phyloP scores from a whole-genome alignment of 2,113 vertebrate genomes.

The Aythya baeri region DNA sequence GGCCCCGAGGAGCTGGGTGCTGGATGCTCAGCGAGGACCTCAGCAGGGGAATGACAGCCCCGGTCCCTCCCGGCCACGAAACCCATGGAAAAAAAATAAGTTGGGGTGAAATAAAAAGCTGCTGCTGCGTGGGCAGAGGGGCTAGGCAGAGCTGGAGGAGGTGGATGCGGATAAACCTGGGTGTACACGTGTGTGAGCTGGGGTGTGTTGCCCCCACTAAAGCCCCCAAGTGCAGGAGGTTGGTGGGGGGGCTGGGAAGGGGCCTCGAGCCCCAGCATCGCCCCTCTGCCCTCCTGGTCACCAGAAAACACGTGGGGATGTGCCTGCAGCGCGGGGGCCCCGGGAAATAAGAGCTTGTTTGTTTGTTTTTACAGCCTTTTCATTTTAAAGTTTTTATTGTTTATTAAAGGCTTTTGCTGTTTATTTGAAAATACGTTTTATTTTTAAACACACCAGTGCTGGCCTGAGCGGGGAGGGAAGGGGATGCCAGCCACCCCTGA shows the following conservation, averaged over 20 bases:
- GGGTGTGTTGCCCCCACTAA: rapidly evolving
- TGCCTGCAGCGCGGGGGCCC: not conserved
- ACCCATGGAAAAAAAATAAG: not conserved
- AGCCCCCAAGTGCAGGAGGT: not conserved
- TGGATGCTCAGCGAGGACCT: rapidly evolving
- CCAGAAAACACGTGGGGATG: not conserved
- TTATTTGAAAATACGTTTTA: not conserved
- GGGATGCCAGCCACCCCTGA: rapidly evolving
- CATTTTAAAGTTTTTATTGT: not conserved
- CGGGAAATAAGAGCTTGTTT: not conserved
- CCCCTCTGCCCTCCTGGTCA: not conserved
- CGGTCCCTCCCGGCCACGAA: not conserved
- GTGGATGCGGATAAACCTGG: not conserved
- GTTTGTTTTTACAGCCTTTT: not conserved
- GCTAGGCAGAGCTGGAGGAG: not conserved
- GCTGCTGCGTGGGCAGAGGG: not conserved
- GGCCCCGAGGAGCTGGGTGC: rapidly evolving
- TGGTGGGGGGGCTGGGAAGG: not conserved
- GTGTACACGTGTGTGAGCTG: rapidly evolving
- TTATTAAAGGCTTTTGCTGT: too few relatives aligned
- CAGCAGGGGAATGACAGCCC: rapidly evolving
- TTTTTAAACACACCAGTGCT: not conserved
- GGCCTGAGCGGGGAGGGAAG: not conserved
- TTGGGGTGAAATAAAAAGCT: not conserved
- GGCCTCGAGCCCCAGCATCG: rapidly evolving